Evolutionary conservation across 2,113 vertebrate genomes (phyloP).

Genomic region (Sterna hirundo): DNA sequence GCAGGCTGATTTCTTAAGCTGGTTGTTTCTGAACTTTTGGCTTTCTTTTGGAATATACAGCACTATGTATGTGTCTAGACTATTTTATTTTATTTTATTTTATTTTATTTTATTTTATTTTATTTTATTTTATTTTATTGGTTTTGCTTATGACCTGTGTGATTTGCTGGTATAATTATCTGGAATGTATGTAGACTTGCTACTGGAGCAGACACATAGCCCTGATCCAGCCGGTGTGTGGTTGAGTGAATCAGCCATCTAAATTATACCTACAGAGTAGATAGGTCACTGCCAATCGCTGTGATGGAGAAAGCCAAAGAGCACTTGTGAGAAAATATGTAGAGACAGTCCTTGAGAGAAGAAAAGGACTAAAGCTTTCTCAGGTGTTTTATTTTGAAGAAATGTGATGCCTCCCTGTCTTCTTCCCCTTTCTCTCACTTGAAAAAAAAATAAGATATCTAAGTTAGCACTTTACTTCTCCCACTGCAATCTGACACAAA

Average conservation of each 20-base stretch:
- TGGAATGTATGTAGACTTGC: neutral
- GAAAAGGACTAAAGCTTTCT: neutral
- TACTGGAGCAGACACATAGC: neutral
- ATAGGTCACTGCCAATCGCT: neutral
- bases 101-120: neutral
- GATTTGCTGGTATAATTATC: conserved; percentile 25
- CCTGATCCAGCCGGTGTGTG: neutral
- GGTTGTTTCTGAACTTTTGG: neutral
- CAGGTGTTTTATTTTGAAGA: conserved; percentile 3
- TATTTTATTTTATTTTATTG: neutral
- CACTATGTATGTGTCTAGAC: neutral
- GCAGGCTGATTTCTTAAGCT: neutral
- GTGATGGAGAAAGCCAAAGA: neutral
- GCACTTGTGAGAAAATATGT: conserved; percentile 9
- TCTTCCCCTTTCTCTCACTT: neutral
- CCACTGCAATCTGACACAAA: conserved; percentile 55
- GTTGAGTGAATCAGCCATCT: conserved; percentile 28
- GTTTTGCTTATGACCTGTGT: neutral
- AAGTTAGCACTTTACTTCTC: conserved; percentile 42
- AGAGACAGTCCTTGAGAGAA: neutral
- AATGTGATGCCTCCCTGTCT: neutral
- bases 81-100: neutral
- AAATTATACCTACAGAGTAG: conserved; percentile 19
- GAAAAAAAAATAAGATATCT: neutral
- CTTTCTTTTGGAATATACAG: neutral